phyloP scores from a whole-genome alignment of 2,888 invertebrate genomes.

The Choreutis nemorana region DNA sequence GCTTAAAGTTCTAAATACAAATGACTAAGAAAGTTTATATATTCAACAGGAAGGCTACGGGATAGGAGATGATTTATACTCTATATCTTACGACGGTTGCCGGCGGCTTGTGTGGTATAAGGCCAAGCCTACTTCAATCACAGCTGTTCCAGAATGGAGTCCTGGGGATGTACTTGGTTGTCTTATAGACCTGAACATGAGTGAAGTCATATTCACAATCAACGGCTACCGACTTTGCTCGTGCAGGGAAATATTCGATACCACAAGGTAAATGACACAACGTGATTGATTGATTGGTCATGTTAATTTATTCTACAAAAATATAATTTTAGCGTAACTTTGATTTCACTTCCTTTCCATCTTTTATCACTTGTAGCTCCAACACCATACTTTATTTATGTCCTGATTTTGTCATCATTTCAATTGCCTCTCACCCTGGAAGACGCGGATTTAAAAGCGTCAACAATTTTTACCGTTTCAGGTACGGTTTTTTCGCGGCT shows the following conservation, averaged over 20 bases:
- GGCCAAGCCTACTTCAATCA: constrained; percentile 72
- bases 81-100: constrained; percentile 93
- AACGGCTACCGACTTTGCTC: constrained; percentile 79
- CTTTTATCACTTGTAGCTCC: too few relatives aligned
- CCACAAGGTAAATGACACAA: constrained; percentile 78
- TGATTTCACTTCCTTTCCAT: too few relatives aligned
- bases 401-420: too few relatives aligned
- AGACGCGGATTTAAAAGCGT: too few relatives aligned
- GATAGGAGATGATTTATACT: constrained; percentile 92
- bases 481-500: constrained; percentile 90
- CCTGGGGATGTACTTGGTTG: constrained; percentile 89
- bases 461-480: constrained; percentile 44
- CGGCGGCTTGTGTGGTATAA: constrained; percentile 89
- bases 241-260: constrained; percentile 77
- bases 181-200: constrained; percentile 77
- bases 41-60: constrained; percentile 85
- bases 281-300: too few relatives aligned
- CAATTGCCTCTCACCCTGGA: too few relatives aligned
- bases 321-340: too few relatives aligned
- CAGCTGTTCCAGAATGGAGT: constrained; percentile 72
- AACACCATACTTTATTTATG: too few relatives aligned
- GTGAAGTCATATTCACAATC: constrained; percentile 81
- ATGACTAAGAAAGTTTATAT: too few relatives aligned
- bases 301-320: too few relatives aligned
- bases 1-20: too few relatives aligned